Evolutionary conservation across 2,797 vertebrate genomes (phyloP).

Genomic region (Sebastes ruberrimus): DNA sequence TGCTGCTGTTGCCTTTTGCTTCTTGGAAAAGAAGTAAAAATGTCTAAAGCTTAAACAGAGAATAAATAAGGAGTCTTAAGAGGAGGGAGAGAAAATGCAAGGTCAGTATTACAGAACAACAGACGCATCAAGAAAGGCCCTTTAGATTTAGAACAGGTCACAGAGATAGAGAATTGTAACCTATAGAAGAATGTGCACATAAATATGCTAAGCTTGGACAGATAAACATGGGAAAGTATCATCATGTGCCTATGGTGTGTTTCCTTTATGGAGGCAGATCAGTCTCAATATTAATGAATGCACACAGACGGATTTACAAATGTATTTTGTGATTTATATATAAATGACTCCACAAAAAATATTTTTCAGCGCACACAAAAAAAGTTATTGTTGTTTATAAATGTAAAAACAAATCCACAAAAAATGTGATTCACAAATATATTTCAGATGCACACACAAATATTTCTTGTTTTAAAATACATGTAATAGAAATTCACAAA

Average conservation of each 20-base stretch:
- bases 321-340: too few species aligned
- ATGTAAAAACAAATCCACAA: too few species aligned
- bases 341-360: too few species aligned
- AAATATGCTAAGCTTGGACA: background rate
- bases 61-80: background rate
- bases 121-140: background rate
- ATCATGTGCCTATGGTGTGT: background rate
- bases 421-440: too few species aligned
- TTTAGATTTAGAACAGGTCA: background rate
- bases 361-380: too few species aligned
- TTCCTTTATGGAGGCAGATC: too few species aligned
- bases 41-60: background rate
- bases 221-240: background rate
- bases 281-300: too few species aligned
- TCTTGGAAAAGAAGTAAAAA: conserved; percentile 10
- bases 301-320: too few species aligned
- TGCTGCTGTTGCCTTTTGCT: conserved; percentile 13
- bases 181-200: background rate
- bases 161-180: background rate
- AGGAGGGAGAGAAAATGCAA: background rate
- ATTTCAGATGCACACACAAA: too few species aligned
- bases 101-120: conserved; percentile 15
- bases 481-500: too few species aligned
- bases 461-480: too few species aligned
- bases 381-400: too few species aligned